Evolutionary conservation across 2,888 invertebrate genomes (phyloP).

Genomic region (Drosophila bunnanda): DNA sequence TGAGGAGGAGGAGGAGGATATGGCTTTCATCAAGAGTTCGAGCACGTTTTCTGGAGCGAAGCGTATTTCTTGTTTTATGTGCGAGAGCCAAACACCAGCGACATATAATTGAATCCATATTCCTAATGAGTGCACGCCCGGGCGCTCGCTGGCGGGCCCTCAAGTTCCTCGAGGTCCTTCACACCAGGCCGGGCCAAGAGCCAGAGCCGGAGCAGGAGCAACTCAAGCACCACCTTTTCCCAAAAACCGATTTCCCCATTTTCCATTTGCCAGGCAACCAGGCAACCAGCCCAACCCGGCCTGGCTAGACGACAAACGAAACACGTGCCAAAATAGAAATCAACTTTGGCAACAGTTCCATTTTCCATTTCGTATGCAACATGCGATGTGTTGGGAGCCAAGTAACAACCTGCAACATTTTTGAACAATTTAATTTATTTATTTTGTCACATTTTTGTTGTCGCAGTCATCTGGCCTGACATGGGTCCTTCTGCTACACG

Average conservation of each 20-base stretch:
- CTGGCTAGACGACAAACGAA: slow-evolving; percentile 28
- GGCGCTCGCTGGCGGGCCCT: slow-evolving; percentile 15
- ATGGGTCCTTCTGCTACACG: slow-evolving; percentile 56
- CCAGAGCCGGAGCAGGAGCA: background rate
- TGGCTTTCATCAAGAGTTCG: slow-evolving; percentile 28
- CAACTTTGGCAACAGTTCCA: slow-evolving; percentile 50
- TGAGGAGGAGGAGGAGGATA: background rate
- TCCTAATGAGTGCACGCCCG: slow-evolving; percentile 68
- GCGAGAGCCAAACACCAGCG: slow-evolving; percentile 42
- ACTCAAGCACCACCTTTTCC: slow-evolving; percentile 3
- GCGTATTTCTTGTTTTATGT: slow-evolving; percentile 40
- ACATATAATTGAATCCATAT: slow-evolving; percentile 67
- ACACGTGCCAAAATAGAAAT: slow-evolving; percentile 54
- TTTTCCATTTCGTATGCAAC: slow-evolving; percentile 68
- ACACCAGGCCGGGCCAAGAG: background rate
- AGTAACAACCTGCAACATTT: slow-evolving; percentile 67
- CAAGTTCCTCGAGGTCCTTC: slow-evolving; percentile 12
- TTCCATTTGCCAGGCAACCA: slow-evolving; percentile 6
- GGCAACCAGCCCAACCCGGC: background rate
- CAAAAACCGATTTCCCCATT: slow-evolving; percentile 10
- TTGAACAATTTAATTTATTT: slow-evolving; percentile 77
- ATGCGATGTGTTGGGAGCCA: slow-evolving; percentile 50
- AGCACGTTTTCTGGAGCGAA: slow-evolving; percentile 38
- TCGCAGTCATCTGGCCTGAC: slow-evolving; percentile 68
- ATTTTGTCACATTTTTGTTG: slow-evolving; percentile 70